Base-by-base conservation (phyloP, 1,140 invertebrate genomes). In the Lepeophtheirus salmonis region DNA sequence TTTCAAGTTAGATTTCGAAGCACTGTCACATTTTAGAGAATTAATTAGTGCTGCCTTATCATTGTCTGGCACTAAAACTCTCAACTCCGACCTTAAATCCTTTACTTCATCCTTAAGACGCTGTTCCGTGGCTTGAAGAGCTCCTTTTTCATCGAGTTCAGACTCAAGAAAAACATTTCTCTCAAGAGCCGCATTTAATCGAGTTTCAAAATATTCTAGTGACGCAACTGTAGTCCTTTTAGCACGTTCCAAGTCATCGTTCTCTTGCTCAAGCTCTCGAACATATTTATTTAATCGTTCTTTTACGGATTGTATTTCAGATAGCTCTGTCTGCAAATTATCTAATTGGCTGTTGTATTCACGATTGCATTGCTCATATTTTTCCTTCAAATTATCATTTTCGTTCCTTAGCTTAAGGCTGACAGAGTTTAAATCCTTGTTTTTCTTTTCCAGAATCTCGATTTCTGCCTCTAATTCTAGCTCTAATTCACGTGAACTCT, bases 81-180 rank as follows among this genome's bases (percentile, higher is more conserved):
- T 48, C 1, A 56, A 50, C 26, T 62, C 26, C 23, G 26, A 63
- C 57, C 16, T 72, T 64, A 64, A 69, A 89, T 89, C 91, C 84
- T 89, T 82, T 18, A 88, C 84, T 83, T 97, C 92, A 78, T 97
- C 92, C 73, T 89, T 94, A 64, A 95, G 73, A 70, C 92, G 80
- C 72, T 97, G 92, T 59, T 96, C 80, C 70, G 86, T 89, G 54
- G 86, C 80, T 73, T 84, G 83, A 50, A 97, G 75, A 65, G 78
- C 77, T 73, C 96, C 90, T 70, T 95, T 92, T 72, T 97, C 92
- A 74, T 96, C 91, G 24, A 96, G 78, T 75, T 97, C 94, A 70
- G 84, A 89, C 76, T 97, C 92, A 62, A 97, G 75, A 52, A 96
- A 81, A 50, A 89, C 94, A 81, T 96, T 97, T 67, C 89, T 79